These are phyloP conservation scores for Dendrocincla tyrannina DNA, from an alignment of 2,797 vertebrate species.

Conservation along the genomic window DNA sequence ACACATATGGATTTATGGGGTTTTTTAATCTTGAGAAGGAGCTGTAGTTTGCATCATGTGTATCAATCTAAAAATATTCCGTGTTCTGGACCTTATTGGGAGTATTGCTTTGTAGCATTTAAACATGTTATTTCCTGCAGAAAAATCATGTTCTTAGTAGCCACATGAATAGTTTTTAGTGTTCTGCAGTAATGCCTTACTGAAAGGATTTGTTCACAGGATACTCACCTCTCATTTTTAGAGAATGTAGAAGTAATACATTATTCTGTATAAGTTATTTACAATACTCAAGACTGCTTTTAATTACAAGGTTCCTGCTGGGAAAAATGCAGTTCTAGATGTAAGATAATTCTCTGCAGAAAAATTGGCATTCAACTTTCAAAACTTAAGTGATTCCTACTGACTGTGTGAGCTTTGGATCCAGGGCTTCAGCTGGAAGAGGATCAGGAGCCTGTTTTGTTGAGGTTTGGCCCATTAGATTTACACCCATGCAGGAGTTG, in stretches of 20 bases:
- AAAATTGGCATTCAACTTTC: background rate
- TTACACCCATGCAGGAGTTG: background rate
- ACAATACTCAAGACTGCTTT: background rate
- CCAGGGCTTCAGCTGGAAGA: background rate
- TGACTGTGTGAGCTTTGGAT: background rate
- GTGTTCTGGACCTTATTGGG: background rate
- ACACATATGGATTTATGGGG: conserved; percentile 6
- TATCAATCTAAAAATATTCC: background rate
- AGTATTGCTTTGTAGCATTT: background rate
- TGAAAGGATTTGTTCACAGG: background rate
- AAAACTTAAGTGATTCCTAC: background rate
- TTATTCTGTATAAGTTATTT: background rate
- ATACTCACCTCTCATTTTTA: background rate
- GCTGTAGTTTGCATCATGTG: conserved; percentile 9
- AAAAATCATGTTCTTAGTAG: background rate
- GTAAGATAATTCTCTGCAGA: background rate
- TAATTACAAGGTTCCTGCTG: background rate
- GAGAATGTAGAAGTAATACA: background rate
- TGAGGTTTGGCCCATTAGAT: background rate
- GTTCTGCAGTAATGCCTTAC: background rate
- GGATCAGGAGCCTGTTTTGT: background rate
- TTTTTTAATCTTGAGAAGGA: conserved; percentile 42
- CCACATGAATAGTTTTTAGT: background rate
- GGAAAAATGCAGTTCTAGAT: background rate
- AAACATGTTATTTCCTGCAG: background rate